Base-by-base conservation (phyloP, 2,797 vertebrate genomes). In the Poeciliopsis gracilis region DNA sequence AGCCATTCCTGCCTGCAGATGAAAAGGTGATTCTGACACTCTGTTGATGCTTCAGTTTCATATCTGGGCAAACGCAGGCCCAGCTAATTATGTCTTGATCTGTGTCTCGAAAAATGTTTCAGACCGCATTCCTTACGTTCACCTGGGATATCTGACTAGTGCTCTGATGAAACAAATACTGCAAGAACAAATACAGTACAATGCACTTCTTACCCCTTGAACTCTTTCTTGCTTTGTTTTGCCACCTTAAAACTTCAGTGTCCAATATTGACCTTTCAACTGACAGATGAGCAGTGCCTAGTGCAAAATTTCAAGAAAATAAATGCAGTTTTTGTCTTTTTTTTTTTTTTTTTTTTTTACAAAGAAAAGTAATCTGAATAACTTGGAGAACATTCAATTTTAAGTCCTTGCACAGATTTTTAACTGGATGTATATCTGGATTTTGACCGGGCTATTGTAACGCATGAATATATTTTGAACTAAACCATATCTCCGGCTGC, bases 1-100 rank as follows among this genome's bases (percentile, higher is more conserved):
- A 80, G 77, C 88, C 87, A 87, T 91, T 79, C 88, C 83, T 89
- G 80, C 75, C 77, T 73, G 84, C 76, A 89, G 85, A 91, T 90
- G 81, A 86, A 87, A 82, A 92, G 81, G 81, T 90, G 84, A 85
- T 82, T 90, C 84, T 92, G 89, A 89, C 70, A 88, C 84, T 87
- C 76, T 88, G 85, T 89, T 92, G 90, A 88, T 84, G 77, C 89
- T 82, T 84, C 70, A 85, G 78, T 47, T 83, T 89, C 72, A 66
- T 79, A 74, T 84, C 86, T 82, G 67, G 86, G 82, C 73, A 86
- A 86, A 89, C 45, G 72, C 80, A 79, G 79, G 73, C 78, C n/a
- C 73, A 73, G 67, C 71, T 85, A 86, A 88, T 88, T 28, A 77
- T 57, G 45, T 72, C 72, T 73, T 80, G 77, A 81, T 86, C 76